phyloP scores from a whole-genome alignment of 2,888 invertebrate species.

The Hyppa rectilinea region DNA sequence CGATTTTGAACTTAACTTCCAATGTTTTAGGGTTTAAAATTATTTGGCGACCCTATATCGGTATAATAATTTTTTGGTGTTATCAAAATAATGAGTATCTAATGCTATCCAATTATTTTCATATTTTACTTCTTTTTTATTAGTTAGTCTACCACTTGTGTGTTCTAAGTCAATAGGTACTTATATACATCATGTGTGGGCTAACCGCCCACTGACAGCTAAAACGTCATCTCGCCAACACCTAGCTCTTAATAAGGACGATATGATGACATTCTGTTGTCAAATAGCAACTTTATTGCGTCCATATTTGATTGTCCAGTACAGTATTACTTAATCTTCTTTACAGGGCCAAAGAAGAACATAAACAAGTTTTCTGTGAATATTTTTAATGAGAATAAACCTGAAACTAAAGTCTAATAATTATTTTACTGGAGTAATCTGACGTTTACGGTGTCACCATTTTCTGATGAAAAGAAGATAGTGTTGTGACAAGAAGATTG shows the following conservation, averaged over 20 bases:
- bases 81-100: too few relatives aligned
- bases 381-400: neutral
- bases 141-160: neutral
- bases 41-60: too few relatives aligned
- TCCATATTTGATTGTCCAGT: neutral
- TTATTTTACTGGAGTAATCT: too few relatives aligned
- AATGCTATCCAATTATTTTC: too few relatives aligned
- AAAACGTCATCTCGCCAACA: neutral
- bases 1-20: too few relatives aligned
- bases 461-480: too few relatives aligned
- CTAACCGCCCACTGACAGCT: neutral
- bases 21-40: too few relatives aligned
- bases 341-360: neutral
- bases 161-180: neutral
- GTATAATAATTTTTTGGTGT: too few relatives aligned
- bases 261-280: neutral
- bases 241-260: conserved; percentile 3
- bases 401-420: neutral
- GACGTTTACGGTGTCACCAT: too few relatives aligned
- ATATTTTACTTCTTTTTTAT: too few relatives aligned
- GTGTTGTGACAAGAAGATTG: too few relatives aligned
- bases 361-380: neutral
- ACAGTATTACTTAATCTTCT: neutral
- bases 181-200: neutral
- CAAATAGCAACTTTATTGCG: conserved; percentile 14